Evolutionary conservation across 64 coral and sea anemone genomes (phyloP).

Genomic region (Platygyra sinensis): DNA sequence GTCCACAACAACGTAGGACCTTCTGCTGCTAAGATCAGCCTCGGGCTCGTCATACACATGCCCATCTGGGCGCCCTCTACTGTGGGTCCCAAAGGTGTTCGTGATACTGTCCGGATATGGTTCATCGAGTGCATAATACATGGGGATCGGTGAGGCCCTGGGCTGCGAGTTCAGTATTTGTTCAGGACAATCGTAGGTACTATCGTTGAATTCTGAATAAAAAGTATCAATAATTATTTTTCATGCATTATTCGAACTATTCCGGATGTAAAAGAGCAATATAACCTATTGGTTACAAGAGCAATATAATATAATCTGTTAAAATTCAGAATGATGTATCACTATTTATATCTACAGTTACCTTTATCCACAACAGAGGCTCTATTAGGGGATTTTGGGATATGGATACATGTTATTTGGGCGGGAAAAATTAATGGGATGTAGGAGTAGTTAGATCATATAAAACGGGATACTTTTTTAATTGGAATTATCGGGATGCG

Average conservation of each 20-base stretch:
- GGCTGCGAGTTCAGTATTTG: conserved; percentile 10
- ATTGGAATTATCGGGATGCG: too few relatives aligned
- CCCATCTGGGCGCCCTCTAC: conserved; percentile 26
- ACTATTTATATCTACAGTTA: too few relatives aligned
- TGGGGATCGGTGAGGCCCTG: conserved; percentile 11
- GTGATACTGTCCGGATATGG: conserved; percentile 25
- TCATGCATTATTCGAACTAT: background rate
- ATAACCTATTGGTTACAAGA: too few relatives aligned
- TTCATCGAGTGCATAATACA: conserved; percentile 21
- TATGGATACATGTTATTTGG: too few relatives aligned
- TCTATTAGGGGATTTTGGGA: too few relatives aligned
- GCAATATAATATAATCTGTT: too few relatives aligned
- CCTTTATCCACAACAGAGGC: too few relatives aligned
- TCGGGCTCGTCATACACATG: conserved; percentile 21
- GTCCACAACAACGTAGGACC: conserved; percentile 19
- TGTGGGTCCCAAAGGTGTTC: background rate
- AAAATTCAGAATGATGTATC: too few relatives aligned
- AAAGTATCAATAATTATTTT: background rate
- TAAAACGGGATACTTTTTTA: too few relatives aligned
- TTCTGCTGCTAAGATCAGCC: background rate
- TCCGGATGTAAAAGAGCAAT: background rate
- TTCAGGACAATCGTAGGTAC: conserved; percentile 26
- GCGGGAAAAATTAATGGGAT: too few relatives aligned
- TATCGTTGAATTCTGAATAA: conserved; percentile 12
- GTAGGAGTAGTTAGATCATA: too few relatives aligned